Conservation (phyloP, 2,113 vertebrate genomes). For the Conger conger region DNA sequence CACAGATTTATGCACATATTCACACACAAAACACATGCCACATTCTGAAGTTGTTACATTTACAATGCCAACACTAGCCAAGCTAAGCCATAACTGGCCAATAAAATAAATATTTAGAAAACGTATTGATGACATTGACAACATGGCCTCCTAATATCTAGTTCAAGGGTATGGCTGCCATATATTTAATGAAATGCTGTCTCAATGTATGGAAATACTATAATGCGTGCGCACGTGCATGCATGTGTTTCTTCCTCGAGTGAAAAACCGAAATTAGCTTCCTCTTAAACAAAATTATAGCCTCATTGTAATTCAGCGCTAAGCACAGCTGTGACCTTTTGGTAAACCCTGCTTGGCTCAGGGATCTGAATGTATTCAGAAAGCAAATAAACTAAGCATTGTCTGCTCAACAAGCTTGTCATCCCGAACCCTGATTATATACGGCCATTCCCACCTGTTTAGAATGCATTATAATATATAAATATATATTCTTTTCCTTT, state of each 20-base stretch:
- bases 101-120: no score
- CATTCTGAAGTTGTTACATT: no score
- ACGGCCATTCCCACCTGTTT: neutral
- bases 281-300: neutral
- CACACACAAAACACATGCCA: no score
- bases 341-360: neutral
- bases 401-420: neutral
- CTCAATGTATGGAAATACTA: neutral
- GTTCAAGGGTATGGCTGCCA: neutral
- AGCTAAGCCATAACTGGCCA: no score
- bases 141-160: neutral
- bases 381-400: neutral
- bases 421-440: neutral
- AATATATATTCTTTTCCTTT: no score
- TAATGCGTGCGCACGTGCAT: neutral
- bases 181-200: neutral
- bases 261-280: neutral
- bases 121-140: no score
- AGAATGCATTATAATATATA: neutral
- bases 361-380: neutral
- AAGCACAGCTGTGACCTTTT: neutral
- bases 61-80: no score
- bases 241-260: neutral
- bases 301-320: neutral
- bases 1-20: neutral